Conservation (phyloP, 2,888 invertebrate species). For the Petrolisthes cinctipes region DNA sequence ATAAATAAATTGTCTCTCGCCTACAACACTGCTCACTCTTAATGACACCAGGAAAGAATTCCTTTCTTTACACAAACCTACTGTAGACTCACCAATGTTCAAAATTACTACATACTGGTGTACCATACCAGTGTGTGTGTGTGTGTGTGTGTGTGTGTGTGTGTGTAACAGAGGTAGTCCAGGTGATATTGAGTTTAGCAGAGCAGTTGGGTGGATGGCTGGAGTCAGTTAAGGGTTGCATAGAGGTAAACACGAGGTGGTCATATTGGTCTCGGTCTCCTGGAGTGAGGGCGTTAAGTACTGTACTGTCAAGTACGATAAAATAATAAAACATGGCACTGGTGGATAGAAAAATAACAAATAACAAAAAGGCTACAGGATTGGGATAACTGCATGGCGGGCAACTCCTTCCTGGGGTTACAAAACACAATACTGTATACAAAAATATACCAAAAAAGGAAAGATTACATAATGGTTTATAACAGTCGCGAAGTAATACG, state of each 20-base stretch:
- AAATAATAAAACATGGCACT: not conserved
- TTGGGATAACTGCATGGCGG: too few relatives aligned
- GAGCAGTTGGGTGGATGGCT: not conserved
- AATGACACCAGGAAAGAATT: too few relatives aligned
- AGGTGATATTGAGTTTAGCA: not conserved
- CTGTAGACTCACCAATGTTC: too few relatives aligned
- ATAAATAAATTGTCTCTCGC: too few relatives aligned
- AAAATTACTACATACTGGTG: too few relatives aligned
- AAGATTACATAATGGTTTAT: too few relatives aligned
- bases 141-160: not conserved
- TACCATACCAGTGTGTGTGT: too few relatives aligned
- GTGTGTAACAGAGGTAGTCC: slow-evolving; percentile 6
- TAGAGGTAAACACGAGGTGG: slow-evolving; percentile 7
- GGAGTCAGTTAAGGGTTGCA: not conserved
- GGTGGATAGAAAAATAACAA: not conserved
- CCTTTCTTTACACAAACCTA: too few relatives aligned
- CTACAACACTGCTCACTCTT: too few relatives aligned
- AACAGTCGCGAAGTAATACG: not conserved
- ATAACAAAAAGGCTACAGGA: not conserved
- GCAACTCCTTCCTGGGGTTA: too few relatives aligned
- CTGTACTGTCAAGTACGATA: not conserved
- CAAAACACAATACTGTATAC: too few relatives aligned
- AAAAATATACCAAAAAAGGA: too few relatives aligned
- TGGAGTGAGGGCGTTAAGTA: not conserved
- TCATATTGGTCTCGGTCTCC: not conserved